A percentile compares a stretch with the other conserved stretches of the same genome.
Evolutionary conservation across 2,113 vertebrate genomes (phyloP).

Genomic region (Sturnira hondurensis): DNA sequence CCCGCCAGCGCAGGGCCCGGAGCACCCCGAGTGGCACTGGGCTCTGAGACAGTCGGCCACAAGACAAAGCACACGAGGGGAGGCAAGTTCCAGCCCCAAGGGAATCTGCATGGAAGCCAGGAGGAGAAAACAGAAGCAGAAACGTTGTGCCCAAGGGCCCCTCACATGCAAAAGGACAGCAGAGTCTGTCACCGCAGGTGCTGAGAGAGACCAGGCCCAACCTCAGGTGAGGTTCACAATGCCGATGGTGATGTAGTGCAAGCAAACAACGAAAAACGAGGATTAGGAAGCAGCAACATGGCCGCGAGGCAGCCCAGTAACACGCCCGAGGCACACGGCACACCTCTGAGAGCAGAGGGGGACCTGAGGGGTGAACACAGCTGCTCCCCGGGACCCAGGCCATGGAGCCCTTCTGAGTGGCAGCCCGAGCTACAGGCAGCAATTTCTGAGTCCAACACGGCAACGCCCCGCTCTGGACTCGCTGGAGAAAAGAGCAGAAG

Average conservation of each 20-base stretch:
- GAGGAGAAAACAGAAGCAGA: background rate
- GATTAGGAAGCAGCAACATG: background rate
- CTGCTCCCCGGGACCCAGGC: background rate
- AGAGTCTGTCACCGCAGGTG: background rate
- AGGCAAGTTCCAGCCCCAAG: background rate
- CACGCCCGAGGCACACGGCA: background rate
- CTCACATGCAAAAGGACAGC: constrained; percentile 56
- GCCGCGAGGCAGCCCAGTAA: background rate
- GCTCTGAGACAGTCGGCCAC: background rate
- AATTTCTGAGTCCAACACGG: background rate
- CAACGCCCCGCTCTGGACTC: background rate
- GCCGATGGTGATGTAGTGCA: constrained; percentile 34
- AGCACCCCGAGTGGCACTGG: background rate
- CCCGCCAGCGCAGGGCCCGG: background rate
- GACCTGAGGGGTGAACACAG: background rate
- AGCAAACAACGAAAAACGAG: background rate
- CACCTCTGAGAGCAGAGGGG: background rate
- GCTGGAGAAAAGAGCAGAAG: background rate
- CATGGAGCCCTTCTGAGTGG: background rate
- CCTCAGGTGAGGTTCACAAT: background rate
- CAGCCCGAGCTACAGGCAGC: background rate
- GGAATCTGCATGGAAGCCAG: constrained; percentile 17
- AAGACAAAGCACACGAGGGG: background rate
- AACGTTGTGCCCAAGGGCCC: background rate
- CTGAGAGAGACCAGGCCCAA: background rate